A percentile compares a stretch with the other conserved stretches of the same genome.
These are phyloP conservation scores for Acanthosoma haemorrhoidale DNA, from an alignment of 2,888 invertebrate species.

Conservation along the genomic window DNA sequence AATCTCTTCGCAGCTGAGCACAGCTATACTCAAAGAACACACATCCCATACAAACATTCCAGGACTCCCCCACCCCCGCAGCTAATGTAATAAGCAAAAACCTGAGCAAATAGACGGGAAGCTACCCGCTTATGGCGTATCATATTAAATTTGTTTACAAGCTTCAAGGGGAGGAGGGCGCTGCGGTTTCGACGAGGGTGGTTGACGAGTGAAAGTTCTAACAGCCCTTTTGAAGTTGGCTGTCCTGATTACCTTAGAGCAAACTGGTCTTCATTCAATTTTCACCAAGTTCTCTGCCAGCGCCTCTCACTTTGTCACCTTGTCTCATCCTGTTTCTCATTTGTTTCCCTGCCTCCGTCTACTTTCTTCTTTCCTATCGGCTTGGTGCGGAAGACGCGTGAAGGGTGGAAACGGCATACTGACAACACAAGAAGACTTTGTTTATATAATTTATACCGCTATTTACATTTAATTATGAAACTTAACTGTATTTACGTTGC, in stretches of 20 bases:
- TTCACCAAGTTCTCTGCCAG: not conserved
- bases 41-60: not conserved
- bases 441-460: no score
- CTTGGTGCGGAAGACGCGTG: no score
- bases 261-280: constrained; percentile 15
- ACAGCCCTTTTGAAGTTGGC: constrained; percentile 13
- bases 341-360: not conserved
- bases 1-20: not conserved
- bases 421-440: no score
- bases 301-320: not conserved
- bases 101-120: not conserved
- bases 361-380: not conserved
- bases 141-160: constrained; percentile 18
- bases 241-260: constrained; percentile 2
- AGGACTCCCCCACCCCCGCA: not conserved
- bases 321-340: not conserved
- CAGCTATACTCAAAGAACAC: not conserved
- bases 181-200: not conserved
- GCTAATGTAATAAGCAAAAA: not conserved
- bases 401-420: no score
- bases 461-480: no score
- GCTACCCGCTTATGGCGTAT: not conserved
- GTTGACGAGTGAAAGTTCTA: not conserved
- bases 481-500: no score
- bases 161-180: not conserved